Conservation (phyloP, 2,797 vertebrate species). For the Lagorchestes hirsutus region DNA sequence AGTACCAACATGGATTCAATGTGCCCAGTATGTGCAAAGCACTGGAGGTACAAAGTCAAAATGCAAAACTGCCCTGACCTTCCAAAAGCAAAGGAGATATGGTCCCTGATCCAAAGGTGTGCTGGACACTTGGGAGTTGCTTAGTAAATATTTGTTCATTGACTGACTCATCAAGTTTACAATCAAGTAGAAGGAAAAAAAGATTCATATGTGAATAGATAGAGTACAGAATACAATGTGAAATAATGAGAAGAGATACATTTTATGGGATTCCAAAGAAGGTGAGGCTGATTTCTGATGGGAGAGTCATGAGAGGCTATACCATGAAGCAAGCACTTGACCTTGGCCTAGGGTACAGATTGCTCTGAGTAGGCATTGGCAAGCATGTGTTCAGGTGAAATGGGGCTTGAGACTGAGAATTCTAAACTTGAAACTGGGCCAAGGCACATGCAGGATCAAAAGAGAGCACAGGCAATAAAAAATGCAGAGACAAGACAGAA, state of each 20-base stretch:
- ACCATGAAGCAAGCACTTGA: background rate
- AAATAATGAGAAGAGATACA: background rate
- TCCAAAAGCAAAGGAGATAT: background rate
- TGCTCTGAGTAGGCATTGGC: background rate
- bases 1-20: background rate
- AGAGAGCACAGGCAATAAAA: background rate
- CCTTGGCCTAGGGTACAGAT: background rate
- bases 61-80: background rate
- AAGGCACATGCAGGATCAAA: background rate
- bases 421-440: background rate
- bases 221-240: background rate
- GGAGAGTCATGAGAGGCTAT: background rate
- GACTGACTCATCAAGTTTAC: background rate
- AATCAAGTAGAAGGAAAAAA: background rate
- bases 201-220: background rate
- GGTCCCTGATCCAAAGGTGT: background rate
- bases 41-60: background rate
- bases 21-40: background rate
- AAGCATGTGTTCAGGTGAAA: background rate
- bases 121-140: background rate
- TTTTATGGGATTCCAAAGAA: background rate
- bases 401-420: background rate
- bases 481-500: background rate
- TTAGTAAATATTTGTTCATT: background rate
- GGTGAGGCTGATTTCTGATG: background rate